Percentiles rank a stretch among this genome's conserved stretches.
These are phyloP conservation scores for Psittacula echo DNA, from an alignment of 2,797 vertebrate species.

Conservation along the genomic window DNA sequence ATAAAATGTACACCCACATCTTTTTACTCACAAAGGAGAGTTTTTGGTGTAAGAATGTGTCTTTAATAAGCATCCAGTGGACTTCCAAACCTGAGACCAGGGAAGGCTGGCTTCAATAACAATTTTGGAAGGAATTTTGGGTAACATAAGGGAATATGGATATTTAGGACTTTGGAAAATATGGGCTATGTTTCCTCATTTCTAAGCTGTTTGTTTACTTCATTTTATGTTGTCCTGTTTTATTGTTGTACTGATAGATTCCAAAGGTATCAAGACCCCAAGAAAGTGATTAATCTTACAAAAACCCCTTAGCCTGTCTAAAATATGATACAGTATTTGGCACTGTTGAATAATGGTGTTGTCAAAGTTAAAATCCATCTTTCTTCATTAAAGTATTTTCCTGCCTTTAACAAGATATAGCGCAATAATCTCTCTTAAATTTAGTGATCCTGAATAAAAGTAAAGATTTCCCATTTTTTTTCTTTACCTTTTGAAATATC, in stretches of 20 bases:
- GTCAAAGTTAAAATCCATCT: neutral
- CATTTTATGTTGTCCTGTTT: neutral
- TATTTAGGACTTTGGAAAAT: neutral
- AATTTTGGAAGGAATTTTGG: neutral
- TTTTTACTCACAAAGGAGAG: neutral
- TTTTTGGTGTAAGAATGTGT: neutral
- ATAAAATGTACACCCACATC: neutral
- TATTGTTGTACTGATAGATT: neutral
- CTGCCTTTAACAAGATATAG: neutral
- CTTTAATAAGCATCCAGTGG: neutral
- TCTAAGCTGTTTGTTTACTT: neutral
- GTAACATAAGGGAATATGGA: neutral
- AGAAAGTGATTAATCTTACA: neutral
- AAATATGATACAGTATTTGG: neutral
- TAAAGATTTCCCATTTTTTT: neutral
- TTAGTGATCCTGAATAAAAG: neutral
- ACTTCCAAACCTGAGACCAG: neutral
- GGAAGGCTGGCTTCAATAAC: neutral
- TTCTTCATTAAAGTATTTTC: slow-evolving; percentile 1
- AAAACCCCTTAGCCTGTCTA: neutral
- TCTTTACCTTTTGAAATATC: neutral
- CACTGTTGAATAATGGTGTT: neutral
- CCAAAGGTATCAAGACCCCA: neutral
- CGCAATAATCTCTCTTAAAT: neutral
- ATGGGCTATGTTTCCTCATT: neutral